A percentile compares a stretch with the other conserved stretches of the same genome.
Conservation (phyloP, 2,797 vertebrate species). For the Platalea minor region DNA sequence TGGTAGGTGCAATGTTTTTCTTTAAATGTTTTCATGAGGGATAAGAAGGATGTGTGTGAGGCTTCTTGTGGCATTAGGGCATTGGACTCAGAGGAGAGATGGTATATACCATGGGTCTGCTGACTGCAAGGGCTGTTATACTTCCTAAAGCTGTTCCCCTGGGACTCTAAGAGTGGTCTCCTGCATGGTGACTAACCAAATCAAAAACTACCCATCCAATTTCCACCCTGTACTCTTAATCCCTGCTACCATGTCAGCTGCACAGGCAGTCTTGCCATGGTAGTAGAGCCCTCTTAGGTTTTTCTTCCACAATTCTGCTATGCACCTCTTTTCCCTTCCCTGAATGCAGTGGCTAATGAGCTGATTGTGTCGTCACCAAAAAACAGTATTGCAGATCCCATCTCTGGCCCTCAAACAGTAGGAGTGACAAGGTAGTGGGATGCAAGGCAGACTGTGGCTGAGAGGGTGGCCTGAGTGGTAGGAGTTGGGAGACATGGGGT, state of each 20-base stretch:
- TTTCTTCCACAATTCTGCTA: neutral
- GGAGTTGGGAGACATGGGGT: neutral
- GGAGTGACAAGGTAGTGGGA: neutral
- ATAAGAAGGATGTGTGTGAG: neutral
- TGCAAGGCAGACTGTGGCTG: neutral
- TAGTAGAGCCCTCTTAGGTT: neutral
- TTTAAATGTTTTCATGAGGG: neutral
- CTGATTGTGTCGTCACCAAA: neutral
- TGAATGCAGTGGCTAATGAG: neutral
- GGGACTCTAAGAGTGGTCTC: neutral
- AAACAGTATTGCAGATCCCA: neutral
- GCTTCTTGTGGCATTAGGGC: neutral
- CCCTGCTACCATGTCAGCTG: neutral
- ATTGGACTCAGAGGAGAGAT: neutral
- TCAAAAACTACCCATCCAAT: neutral
- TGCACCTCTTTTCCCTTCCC: neutral
- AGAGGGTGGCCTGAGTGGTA: neutral
- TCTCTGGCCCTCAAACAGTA: neutral
- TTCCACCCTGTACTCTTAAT: neutral
- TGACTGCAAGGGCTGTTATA: neutral
- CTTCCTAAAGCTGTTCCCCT: neutral
- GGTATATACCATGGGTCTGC: neutral
- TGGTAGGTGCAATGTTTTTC: neutral
- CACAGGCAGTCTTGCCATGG: fast-evolving
- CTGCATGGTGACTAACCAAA: neutral